These are phyloP conservation scores for Drosophila imparisetae DNA, from an alignment of 2,888 invertebrate species.

Conservation along the genomic window DNA sequence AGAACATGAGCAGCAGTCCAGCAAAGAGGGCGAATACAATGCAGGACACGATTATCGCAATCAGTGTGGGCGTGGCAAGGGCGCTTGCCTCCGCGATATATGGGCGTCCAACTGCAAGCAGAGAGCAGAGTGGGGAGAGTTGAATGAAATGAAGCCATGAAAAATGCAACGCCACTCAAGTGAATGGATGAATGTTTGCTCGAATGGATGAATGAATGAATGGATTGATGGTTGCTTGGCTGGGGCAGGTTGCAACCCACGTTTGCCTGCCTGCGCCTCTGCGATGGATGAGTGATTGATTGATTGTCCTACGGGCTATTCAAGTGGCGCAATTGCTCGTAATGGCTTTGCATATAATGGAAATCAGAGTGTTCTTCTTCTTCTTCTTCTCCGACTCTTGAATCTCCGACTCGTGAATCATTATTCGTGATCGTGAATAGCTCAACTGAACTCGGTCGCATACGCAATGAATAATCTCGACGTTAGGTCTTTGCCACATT, in stretches of 20 bases:
- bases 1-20: constrained; percentile 91
- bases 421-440: constrained; percentile 40
- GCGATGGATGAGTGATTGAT: constrained; percentile 62
- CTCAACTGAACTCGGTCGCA: constrained; percentile 11
- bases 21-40: constrained; percentile 92
- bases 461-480: constrained; percentile 1
- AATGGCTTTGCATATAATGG: constrained; percentile 76
- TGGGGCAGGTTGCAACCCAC: not conserved
- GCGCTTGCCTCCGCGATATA: constrained; percentile 92
- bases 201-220: constrained; percentile 30
- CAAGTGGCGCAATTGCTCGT: constrained; percentile 71
- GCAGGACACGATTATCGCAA: constrained; percentile 91
- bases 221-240: constrained; percentile 32
- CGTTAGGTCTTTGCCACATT: constrained; percentile 4
- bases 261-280: constrained; percentile 19
- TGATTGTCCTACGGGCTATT: constrained; percentile 61
- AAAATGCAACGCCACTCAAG: constrained; percentile 72
- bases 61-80: constrained; percentile 91
- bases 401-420: constrained; percentile 31
- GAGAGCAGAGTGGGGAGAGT: constrained; percentile 30
- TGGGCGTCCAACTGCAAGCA: constrained; percentile 90
- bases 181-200: constrained; percentile 53
- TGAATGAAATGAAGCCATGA: constrained; percentile 72
- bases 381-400: not conserved
- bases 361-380: constrained; percentile 50